Evolutionary conservation across 2,797 vertebrate genomes (phyloP).

Genomic region (Phrynocephalus vlangalii): DNA sequence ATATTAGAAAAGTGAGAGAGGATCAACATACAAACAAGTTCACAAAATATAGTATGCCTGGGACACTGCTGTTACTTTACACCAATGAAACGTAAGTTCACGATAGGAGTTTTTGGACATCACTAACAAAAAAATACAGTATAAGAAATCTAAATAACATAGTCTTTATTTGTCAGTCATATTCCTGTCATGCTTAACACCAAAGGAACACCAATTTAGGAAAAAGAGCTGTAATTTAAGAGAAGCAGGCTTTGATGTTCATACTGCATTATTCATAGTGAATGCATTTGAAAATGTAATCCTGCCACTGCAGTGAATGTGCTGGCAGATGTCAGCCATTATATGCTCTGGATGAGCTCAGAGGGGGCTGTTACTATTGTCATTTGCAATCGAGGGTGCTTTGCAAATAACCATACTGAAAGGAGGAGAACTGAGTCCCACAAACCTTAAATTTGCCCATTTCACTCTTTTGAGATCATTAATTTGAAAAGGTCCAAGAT

Average conservation of each 20-base stretch:
- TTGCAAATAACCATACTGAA: neutral
- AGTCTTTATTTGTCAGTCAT: conserved; percentile 9
- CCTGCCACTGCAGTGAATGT: conserved; percentile 6
- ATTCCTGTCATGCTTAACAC: neutral
- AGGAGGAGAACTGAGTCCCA: neutral
- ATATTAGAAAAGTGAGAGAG: neutral
- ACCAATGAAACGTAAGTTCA: too few relatives aligned
- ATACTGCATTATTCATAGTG: conserved; percentile 33
- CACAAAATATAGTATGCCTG: neutral
- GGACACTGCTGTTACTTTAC: neutral
- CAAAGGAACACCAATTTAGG: conserved; percentile 23
- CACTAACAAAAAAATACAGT: too few relatives aligned
- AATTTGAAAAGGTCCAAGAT: neutral
- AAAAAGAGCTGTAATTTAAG: conserved; percentile 2
- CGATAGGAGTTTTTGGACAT: too few relatives aligned
- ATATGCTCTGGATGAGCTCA: conserved; percentile 16
- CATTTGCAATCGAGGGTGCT: neutral
- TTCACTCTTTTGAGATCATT: neutral
- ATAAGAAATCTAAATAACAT: conserved; percentile 1
- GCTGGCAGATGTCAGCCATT: conserved; percentile 28
- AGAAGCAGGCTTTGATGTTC: conserved; percentile 22
- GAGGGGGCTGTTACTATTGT: neutral
- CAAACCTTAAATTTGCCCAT: neutral
- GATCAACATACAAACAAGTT: neutral
- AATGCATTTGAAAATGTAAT: conserved; percentile 21